Conservation (phyloP, 2,797 vertebrate species). For the Odontamblyopus lacepedii region DNA sequence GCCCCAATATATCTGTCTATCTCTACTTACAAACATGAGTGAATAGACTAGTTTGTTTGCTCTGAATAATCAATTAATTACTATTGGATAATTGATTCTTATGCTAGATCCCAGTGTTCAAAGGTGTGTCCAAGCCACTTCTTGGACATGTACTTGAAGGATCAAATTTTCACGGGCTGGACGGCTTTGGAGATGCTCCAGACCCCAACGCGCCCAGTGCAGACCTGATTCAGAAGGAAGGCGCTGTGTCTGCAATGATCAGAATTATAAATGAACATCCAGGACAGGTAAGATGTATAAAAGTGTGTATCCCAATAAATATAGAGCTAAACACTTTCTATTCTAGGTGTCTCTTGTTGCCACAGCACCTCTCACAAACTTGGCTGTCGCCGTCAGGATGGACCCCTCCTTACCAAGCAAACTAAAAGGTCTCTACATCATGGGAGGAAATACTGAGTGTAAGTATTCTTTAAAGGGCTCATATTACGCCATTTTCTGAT, state of each 20-base stretch:
- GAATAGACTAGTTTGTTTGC: background rate
- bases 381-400: slow-evolving; percentile 80
- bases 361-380: slow-evolving; percentile 81
- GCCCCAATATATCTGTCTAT: no score
- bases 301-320: background rate
- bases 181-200: slow-evolving; percentile 79
- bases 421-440: slow-evolving; percentile 76
- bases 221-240: slow-evolving; percentile 73
- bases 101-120: slow-evolving; percentile 79
- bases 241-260: slow-evolving; percentile 75
- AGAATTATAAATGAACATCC: slow-evolving; percentile 74
- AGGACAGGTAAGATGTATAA: slow-evolving; percentile 66
- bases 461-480: slow-evolving; percentile 29
- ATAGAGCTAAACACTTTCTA: background rate
- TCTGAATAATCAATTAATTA: background rate
- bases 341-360: slow-evolving; percentile 78
- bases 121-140: slow-evolving; percentile 66
- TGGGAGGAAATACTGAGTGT: slow-evolving; percentile 83
- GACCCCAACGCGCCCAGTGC: slow-evolving; percentile 68
- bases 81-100: background rate
- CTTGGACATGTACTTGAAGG: slow-evolving; percentile 57
- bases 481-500: no score
- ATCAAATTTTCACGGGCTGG: slow-evolving; percentile 71
- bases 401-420: slow-evolving; percentile 78
- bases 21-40: background rate